Evolutionary conservation across 2,888 invertebrate species (phyloP).

Genomic region (Apotomis turbidana): DNA sequence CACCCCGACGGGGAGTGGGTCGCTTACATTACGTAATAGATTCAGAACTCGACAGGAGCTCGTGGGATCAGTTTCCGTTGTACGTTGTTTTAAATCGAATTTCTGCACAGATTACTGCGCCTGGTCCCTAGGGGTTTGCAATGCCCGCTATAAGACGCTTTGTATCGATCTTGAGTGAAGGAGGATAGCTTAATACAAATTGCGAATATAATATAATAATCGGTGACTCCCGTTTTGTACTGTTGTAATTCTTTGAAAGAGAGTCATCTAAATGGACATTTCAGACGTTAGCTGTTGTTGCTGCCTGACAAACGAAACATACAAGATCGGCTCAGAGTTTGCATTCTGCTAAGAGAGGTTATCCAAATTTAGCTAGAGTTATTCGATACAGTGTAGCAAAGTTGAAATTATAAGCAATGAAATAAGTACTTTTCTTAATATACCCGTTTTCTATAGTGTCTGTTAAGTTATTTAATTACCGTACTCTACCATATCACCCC

Average conservation of each 20-base stretch:
- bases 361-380: no score
- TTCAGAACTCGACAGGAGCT: conserved; percentile 52
- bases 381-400: no score
- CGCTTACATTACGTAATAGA: conserved; percentile 66
- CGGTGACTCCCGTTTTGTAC: background rate
- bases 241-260: no score
- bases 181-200: background rate
- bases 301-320: no score
- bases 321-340: no score
- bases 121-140: conserved; percentile 19
- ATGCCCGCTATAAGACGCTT: conserved; percentile 9
- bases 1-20: conserved; percentile 56
- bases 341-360: no score
- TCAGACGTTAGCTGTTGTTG: no score
- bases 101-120: conserved; percentile 30
- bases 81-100: conserved; percentile 42
- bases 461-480: background rate
- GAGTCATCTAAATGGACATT: no score
- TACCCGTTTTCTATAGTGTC: no score
- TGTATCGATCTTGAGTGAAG: conserved; percentile 3
- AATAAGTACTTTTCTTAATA: no score
- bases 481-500: background rate
- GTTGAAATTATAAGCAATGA: no score
- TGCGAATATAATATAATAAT: background rate
- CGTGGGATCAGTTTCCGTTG: conserved; percentile 44